Percentiles rank a stretch among this genome's conserved stretches.
Conservation (phyloP, 2,797 vertebrate species). For the Amphiprion clarkii region DNA sequence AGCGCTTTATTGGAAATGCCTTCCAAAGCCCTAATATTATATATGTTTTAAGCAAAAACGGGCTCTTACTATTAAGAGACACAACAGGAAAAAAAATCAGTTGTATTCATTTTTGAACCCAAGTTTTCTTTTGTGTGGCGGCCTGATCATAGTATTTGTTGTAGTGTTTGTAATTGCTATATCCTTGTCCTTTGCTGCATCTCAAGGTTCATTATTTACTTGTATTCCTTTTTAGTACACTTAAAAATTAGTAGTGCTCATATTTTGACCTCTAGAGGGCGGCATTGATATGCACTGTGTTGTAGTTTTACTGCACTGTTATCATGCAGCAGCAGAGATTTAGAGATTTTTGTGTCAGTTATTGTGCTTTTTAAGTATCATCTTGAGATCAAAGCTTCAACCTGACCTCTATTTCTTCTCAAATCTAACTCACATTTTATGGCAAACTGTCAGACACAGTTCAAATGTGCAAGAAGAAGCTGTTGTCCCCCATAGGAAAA, state of each 20-base stretch:
- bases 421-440: neutral
- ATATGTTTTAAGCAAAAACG: neutral
- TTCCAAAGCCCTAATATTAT: too few relatives aligned
- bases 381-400: neutral
- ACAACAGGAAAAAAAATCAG: neutral
- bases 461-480: neutral
- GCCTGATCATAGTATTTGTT: neutral
- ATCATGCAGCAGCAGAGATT: slow-evolving; percentile 3
- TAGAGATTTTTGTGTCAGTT: neutral
- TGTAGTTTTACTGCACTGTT: neutral
- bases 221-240: neutral
- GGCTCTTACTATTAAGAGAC: neutral
- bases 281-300: slow-evolving; percentile 24
- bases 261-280: slow-evolving; percentile 55
- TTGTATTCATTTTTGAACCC: neutral
- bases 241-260: neutral
- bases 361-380: neutral
- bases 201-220: neutral
- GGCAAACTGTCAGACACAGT: neutral
- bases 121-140: neutral
- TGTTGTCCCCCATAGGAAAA: neutral
- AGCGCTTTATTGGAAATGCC: too few relatives aligned
- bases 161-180: neutral
- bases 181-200: neutral
- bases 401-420: neutral